Percentiles rank a stretch among this genome's conserved stretches.
phyloP scores from a whole-genome alignment of 2,888 invertebrate species.

The Mesoligia furuncula region DNA sequence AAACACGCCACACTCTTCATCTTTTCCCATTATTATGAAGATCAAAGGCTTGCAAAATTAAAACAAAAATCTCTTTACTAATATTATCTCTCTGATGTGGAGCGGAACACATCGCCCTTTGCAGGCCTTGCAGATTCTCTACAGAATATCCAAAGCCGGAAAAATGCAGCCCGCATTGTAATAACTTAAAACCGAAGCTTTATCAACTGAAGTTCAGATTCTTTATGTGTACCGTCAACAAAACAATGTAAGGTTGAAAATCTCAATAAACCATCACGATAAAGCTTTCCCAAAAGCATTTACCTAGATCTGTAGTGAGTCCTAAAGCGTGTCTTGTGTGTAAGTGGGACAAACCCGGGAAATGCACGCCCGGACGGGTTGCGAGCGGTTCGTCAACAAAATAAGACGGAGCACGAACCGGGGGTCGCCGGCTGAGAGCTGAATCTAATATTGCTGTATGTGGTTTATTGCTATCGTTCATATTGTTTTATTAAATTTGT shows the following conservation, averaged over 20 bases:
- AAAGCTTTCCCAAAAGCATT: conserved; percentile 37
- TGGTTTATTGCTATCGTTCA: not conserved
- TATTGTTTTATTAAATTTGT: too few species aligned
- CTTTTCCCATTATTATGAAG: too few species aligned
- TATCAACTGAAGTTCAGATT: conserved; percentile 22
- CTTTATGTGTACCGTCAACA: conserved; percentile 44
- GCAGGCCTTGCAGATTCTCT: not conserved
- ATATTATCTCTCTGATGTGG: not conserved
- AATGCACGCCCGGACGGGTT: conserved; percentile 8
- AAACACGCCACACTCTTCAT: too few species aligned
- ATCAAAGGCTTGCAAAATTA: too few species aligned
- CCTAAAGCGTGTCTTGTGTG: conserved; percentile 29
- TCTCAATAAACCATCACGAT: conserved; percentile 44
- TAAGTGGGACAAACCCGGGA: conserved; percentile 38
- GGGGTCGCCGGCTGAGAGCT: not conserved
- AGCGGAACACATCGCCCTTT: not conserved
- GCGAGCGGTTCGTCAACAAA: conserved; percentile 43
- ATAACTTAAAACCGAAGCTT: conserved; percentile 31
- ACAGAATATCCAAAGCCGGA: not conserved
- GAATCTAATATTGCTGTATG: not conserved
- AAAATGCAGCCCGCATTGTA: conserved; percentile 10
- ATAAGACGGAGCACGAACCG: conserved; percentile 35
- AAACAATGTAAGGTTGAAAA: conserved; percentile 37
- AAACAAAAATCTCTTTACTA: not conserved
- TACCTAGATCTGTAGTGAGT: conserved; percentile 39